phyloP scores from a whole-genome alignment of 2,113 vertebrate genomes.

The Petrocephalus zakoni region DNA sequence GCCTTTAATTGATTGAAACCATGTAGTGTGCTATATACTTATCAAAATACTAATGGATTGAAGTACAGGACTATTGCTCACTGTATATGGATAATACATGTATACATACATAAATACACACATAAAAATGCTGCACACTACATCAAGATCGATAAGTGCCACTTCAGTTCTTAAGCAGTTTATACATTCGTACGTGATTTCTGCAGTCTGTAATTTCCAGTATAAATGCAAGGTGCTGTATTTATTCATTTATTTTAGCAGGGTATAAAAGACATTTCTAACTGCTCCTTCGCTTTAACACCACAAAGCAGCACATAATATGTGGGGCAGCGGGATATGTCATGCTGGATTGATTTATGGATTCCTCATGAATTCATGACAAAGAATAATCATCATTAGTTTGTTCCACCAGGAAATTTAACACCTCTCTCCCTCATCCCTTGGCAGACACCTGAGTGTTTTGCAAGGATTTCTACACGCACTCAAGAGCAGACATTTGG shows the following conservation, averaged over 20 bases:
- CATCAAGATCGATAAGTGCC: background rate
- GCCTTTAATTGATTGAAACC: constrained; percentile 12
- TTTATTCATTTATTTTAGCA: background rate
- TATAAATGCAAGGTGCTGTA: background rate
- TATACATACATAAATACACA: too few species aligned
- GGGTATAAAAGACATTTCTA: background rate
- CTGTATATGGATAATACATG: background rate
- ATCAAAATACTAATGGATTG: constrained; percentile 15
- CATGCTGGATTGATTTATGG: background rate
- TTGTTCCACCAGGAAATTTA: background rate
- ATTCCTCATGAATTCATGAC: background rate
- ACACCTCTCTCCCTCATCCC: background rate
- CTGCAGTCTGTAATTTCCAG: background rate
- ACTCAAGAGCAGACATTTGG: background rate
- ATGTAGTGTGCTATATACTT: constrained; percentile 9
- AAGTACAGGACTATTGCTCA: background rate
- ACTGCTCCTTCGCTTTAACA: background rate
- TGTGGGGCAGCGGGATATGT: background rate
- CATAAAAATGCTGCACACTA: background rate
- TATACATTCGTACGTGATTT: background rate
- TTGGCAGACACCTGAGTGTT: background rate
- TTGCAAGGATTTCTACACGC: background rate
- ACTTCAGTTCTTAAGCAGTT: background rate
- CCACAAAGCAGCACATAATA: background rate
- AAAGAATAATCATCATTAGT: background rate